These are phyloP conservation scores for Orientallactaga bullata DNA, from an alignment of 2,113 vertebrate species.

Conservation along the genomic window DNA sequence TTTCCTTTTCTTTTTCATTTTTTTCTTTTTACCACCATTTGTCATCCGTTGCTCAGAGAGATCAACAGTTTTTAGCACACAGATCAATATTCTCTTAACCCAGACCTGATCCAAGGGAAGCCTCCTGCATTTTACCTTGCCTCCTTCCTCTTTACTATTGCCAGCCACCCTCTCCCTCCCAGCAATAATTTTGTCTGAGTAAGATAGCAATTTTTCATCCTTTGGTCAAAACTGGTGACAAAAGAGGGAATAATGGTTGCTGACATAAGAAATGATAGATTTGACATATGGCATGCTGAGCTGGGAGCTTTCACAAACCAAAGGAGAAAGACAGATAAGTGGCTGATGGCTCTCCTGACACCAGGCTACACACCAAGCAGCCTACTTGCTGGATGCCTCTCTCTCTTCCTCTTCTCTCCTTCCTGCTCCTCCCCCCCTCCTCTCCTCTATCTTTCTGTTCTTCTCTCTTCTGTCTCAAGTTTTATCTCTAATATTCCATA, in stretches of 20 bases:
- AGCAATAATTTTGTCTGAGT: slow-evolving; percentile 93
- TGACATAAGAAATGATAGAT: slow-evolving; percentile 94
- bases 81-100: slow-evolving; percentile 99
- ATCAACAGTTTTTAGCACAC: slow-evolving; percentile 99
- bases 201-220: slow-evolving; percentile 96
- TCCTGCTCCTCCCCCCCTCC: neutral
- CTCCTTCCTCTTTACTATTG: slow-evolving; percentile 82
- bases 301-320: slow-evolving; percentile 88
- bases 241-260: slow-evolving; percentile 95
- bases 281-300: slow-evolving; percentile 91
- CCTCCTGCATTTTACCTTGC: slow-evolving; percentile 95
- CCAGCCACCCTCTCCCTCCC: slow-evolving; percentile 77
- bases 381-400: neutral
- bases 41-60: slow-evolving; percentile 97
- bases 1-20: slow-evolving; percentile 89
- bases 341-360: slow-evolving; percentile 93
- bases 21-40: slow-evolving; percentile 92
- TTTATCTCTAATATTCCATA: slow-evolving; percentile 76
- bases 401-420: neutral
- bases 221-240: slow-evolving; percentile 95
- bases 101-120: slow-evolving; percentile 95
- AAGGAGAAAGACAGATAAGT: slow-evolving; percentile 93
- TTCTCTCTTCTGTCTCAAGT: slow-evolving; percentile 8
- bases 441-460: fast-evolving
- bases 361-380: slow-evolving; percentile 72